Base-by-base conservation (phyloP, 2,888 invertebrate genomes). In the Hyposoter didymator region DNA sequence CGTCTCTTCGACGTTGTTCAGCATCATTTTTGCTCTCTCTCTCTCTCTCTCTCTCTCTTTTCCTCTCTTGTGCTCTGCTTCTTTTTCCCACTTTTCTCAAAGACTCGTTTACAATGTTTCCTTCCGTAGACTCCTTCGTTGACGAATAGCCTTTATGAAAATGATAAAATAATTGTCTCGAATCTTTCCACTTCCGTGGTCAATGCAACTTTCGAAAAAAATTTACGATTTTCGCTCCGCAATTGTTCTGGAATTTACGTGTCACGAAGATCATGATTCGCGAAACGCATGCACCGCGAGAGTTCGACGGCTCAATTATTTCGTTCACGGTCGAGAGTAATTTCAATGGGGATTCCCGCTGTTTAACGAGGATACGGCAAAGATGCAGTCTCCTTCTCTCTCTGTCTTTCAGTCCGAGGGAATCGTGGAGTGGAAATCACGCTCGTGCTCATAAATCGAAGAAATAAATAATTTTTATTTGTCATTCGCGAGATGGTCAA, bases 281-380 rank as follows among this genome's bases (percentile, higher is more conserved):
- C 59, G 73, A 66, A 39, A 47, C 64, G 17, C 28, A 35, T 62
- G 17, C 66, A 22, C 52, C 69, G 12, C 67, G 67, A 52, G 67
- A 52, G 39, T 67, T 87, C 89, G 90, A 91, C 89, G 90, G 89
- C 91, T 91, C 91, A 90, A 91, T 91, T 91, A 90, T 67, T 70
- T 76, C 52, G 39, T 69, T 32, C 64, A 86, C 87, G 89, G 85
- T 85, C 87, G 88, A 90, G 89, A 66, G 89, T 90, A 89, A 89
- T 90, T 89, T 89, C 87, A 39, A 75, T 62, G 66, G 47, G 28
- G 66, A 88, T 88, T 87, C 91, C 90, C 88, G 90, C 91, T 91
- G 91, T 90, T 91, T 90, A 90, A 91, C 90, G 89, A 89, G 88
- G 87, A 88, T 86, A 87, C 39, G 78, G 78, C 22, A 76, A 66